Evolutionary conservation across 2,113 vertebrate species (phyloP), one percentile per base, ranked within the genome.

Genomic region (Chamaea fasciata): DNA sequence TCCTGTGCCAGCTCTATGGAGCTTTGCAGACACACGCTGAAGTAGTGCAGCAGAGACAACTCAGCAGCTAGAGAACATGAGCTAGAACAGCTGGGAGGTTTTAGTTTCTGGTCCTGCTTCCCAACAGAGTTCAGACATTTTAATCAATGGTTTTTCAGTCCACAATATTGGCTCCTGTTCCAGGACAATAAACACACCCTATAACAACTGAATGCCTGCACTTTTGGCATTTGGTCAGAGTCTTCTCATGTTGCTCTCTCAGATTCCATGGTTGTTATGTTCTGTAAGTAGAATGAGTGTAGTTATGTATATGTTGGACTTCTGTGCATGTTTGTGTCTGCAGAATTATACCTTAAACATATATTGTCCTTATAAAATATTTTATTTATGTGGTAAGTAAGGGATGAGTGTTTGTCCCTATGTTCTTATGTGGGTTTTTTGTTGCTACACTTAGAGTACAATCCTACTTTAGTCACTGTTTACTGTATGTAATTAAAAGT

Each of bases 101-200:
- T 93, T 86, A 23, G 26, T 95, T 85, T 92, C 71, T 94, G 31
- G 20, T 90, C 55, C 57, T 85, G 79, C 65, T 83, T 88, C 95
- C 75, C 63, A 83, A 18, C 41, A 73, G n/a, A 16, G 26, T 53
- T 85, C 82, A 90, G 71, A 42, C n/a, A 22, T 83, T 76, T 82
- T 83, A 90, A 90, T 75, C 78, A 88, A 73, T 88, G 55, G 26
- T 39, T 93, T 96, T 94, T 88, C 79, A 90, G 37, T 92, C 57
- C 67, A 93, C 79, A 92, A 80, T 94, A 85, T 93, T 93, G 79
- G 70, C 79, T 83, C 16, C 67, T 65, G 57, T 83, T 96, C 85
- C 67, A 69, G 71, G 55, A 69, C 82, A 80, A 86, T 93, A 93
- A 93, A 88, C n/a, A 65, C 50, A 88, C n/a, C n/a, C 41, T 85